These are phyloP conservation scores for Nasonia longicornis DNA, from an alignment of 1,140 invertebrate species.

Conservation along the genomic window DNA sequence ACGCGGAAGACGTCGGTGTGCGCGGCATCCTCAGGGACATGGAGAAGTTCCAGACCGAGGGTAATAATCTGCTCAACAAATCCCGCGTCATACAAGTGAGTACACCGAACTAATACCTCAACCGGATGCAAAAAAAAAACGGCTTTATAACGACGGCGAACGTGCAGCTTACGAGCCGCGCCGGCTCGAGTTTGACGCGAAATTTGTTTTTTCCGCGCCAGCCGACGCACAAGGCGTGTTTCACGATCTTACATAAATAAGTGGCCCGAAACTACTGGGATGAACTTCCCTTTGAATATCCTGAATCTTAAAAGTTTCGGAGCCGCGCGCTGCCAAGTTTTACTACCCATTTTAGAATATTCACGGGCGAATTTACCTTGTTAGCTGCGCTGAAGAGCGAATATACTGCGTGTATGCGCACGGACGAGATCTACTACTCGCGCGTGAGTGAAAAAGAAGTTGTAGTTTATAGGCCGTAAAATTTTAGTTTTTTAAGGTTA, in stretches of 20 bases:
- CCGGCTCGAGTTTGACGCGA: neutral
- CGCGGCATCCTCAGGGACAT: slow-evolving; percentile 74
- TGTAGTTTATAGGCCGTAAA: too few species aligned
- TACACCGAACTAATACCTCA: slow-evolving; percentile 13
- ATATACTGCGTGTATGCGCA: neutral
- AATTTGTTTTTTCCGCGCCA: neutral
- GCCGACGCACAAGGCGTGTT: neutral
- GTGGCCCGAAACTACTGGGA: neutral
- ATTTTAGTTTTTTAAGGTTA: too few species aligned
- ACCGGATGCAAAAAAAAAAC: too few species aligned
- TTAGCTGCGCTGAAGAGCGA: neutral
- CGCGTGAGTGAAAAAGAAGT: too few species aligned
- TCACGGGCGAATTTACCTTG: neutral
- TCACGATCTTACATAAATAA: slow-evolving; percentile 1
- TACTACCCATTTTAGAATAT: slow-evolving; percentile 1
- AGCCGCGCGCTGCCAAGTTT: neutral
- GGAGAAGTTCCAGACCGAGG: slow-evolving; percentile 73
- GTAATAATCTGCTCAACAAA: slow-evolving; percentile 71
- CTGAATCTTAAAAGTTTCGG: neutral
- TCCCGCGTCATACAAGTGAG: slow-evolving; percentile 72
- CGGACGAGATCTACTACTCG: neutral
- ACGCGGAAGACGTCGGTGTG: slow-evolving; percentile 71
- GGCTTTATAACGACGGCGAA: neutral
- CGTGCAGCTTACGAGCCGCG: neutral
- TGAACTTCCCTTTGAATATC: neutral